Evolutionary conservation across 2,888 invertebrate species (phyloP).

Genomic region (Hecatera dysodea): DNA sequence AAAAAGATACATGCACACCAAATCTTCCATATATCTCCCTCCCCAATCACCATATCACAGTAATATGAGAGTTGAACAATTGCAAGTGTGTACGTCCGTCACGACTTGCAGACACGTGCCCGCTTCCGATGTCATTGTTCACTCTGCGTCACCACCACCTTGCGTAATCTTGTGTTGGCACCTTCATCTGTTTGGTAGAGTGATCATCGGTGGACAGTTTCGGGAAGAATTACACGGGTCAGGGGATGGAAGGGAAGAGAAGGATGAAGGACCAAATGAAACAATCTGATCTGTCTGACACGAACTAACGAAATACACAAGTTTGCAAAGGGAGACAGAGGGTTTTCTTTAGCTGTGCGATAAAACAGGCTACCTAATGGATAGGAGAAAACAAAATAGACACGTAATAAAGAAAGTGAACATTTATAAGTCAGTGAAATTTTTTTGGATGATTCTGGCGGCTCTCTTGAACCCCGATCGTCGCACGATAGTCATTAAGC

Average conservation of each 20-base stretch:
- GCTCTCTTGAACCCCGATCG: slow-evolving; percentile 18
- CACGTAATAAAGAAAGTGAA: too few species aligned
- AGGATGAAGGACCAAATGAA: background rate
- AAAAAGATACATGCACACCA: background rate
- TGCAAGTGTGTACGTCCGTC: slow-evolving; percentile 62
- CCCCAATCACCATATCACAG: slow-evolving; percentile 30
- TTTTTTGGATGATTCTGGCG: background rate
- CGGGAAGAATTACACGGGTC: background rate
- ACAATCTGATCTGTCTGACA: background rate
- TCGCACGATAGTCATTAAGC: slow-evolving; percentile 40
- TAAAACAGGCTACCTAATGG: too few species aligned
- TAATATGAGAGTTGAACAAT: slow-evolving; percentile 56
- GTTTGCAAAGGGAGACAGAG: too few species aligned
- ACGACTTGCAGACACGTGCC: slow-evolving; percentile 66
- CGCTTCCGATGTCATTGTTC: slow-evolving; percentile 67
- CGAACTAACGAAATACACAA: too few species aligned
- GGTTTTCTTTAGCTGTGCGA: too few species aligned
- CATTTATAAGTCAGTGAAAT: background rate
- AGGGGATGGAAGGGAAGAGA: background rate
- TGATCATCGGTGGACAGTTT: slow-evolving; percentile 1
- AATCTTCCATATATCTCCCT: slow-evolving; percentile 3
- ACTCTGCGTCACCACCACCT: slow-evolving; percentile 55
- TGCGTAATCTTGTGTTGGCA: slow-evolving; percentile 50
- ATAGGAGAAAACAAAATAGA: too few species aligned
- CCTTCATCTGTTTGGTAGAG: slow-evolving; percentile 30